phyloP scores from a whole-genome alignment of 2,888 invertebrate species.

The Dermolepida albohirtum region DNA sequence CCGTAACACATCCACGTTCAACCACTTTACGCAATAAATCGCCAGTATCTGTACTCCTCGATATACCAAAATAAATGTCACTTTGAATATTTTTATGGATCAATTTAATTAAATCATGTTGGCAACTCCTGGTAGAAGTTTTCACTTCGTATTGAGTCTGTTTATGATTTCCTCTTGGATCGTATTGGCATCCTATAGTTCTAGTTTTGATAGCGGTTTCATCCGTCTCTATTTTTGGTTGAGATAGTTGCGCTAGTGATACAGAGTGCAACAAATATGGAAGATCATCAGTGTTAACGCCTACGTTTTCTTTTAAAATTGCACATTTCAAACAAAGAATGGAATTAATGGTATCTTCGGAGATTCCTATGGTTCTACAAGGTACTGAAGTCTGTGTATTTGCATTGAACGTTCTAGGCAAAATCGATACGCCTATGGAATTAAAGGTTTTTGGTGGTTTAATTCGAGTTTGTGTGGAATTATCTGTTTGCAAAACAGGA shows the following conservation, averaged over 20 bases:
- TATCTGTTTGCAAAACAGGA: constrained; percentile 46
- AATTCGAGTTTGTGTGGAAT: constrained; percentile 54
- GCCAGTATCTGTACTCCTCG: constrained; percentile 59
- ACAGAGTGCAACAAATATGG: constrained; percentile 7
- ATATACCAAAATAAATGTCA: constrained; percentile 48
- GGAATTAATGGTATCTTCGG: constrained; percentile 67
- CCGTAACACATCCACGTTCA: constrained; percentile 47
- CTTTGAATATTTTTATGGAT: constrained; percentile 58
- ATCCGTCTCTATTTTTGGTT: constrained; percentile 2
- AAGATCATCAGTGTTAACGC: constrained; percentile 59
- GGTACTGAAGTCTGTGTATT: constrained; percentile 39
- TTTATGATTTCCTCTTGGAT: constrained; percentile 51
- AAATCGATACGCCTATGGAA: constrained; percentile 60
- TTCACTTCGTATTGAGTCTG: constrained; percentile 52
- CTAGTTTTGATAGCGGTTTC: constrained; percentile 59
- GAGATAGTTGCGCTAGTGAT: constrained; percentile 31
- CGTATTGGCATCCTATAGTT: constrained; percentile 66
- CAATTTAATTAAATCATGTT: constrained; percentile 56
- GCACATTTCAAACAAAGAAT: constrained; percentile 68
- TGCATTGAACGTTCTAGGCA: constrained; percentile 55
- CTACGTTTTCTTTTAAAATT: constrained; percentile 68
- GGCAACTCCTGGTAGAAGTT: constrained; percentile 56
- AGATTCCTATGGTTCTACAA: constrained; percentile 65
- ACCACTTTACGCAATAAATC: constrained; percentile 52
- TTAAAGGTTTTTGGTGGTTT: constrained; percentile 49